These are phyloP conservation scores for Gisinianus flammeolus DNA, from an alignment of 2,888 invertebrate genomes.

Conservation along the genomic window DNA sequence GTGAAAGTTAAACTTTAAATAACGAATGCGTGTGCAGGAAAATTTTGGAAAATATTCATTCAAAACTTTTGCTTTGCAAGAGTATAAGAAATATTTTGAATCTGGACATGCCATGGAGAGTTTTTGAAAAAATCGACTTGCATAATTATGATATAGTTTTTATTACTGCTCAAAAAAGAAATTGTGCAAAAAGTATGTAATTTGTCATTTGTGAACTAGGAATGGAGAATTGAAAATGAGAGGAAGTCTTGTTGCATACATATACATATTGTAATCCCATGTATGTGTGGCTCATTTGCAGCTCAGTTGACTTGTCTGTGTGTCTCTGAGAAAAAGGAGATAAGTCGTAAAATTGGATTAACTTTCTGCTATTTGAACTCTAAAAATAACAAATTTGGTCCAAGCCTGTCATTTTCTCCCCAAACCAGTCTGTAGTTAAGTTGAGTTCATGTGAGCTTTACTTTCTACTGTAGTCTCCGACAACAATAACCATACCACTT, in stretches of 20 bases:
- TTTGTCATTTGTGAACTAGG: background rate
- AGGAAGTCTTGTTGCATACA: too few species aligned
- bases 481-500: too few species aligned
- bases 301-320: background rate
- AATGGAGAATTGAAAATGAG: background rate
- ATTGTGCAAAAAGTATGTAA: too few species aligned
- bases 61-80: too few species aligned
- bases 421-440: background rate
- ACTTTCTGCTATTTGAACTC: conserved; percentile 13
- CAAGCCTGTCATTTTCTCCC: background rate
- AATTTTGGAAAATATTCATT: too few species aligned
- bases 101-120: too few species aligned
- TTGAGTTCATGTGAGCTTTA: too few species aligned
- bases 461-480: background rate
- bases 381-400: conserved; percentile 13
- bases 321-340: background rate
- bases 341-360: conserved; percentile 5
- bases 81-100: too few species aligned
- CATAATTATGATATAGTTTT: background rate
- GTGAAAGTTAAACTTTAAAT: too few species aligned
- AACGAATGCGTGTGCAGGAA: too few species aligned
- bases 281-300: background rate
- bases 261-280: too few species aligned
- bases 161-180: too few species aligned
- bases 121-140: background rate